Evolutionary conservation across 2,797 vertebrate genomes (phyloP), one percentile per base, ranked within the genome.

Genomic region (Antennarius maculatus): DNA sequence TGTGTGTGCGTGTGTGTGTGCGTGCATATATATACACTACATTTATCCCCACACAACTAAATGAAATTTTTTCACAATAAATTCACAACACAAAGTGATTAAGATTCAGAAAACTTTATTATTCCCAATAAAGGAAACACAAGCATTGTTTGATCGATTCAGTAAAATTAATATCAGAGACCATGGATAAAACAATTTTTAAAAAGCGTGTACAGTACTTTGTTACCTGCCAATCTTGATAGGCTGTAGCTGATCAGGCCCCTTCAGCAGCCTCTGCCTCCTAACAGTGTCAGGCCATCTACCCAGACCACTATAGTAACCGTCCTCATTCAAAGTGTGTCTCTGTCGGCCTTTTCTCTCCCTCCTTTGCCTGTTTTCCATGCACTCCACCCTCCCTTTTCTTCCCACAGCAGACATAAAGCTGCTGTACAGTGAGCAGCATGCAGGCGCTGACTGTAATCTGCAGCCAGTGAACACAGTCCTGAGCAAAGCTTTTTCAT

Each of bases 381-480:
- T 23, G 46, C 46, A 16, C 52, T 46, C 51, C 47, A 28, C 53
- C 17, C 39, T 54, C 46, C 28, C 59, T 31, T n/a, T 39, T 34
- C 17, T 53, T 64, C 55, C 43, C 43, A 29, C 12, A 62, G 37
- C 0, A 2, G 34, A 41, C 23, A 10, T 39, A 48, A 66, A 23
- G 61, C 71, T 60, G 71, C 58, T 31, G 47, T 34, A 16, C 18
- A 37, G 59, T 71, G 23, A 31, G 41, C 2, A 52, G 58, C 17
- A 64, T 54, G 60, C 17, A 49, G 65, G 43, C 61, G 51, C 54
- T 66, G 42, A 61, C 68, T 70, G 61, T 64, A 75, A 80, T 80
- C 74, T 76, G 54, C 17, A 77, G 66, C 71, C 71, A 43, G 74
- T 65, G 75, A 78, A 82, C 76, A 77, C 59, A 67, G 47, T 52